Conservation (phyloP, 2,113 vertebrate genomes). For the Cynoglossus semilaevis region DNA sequence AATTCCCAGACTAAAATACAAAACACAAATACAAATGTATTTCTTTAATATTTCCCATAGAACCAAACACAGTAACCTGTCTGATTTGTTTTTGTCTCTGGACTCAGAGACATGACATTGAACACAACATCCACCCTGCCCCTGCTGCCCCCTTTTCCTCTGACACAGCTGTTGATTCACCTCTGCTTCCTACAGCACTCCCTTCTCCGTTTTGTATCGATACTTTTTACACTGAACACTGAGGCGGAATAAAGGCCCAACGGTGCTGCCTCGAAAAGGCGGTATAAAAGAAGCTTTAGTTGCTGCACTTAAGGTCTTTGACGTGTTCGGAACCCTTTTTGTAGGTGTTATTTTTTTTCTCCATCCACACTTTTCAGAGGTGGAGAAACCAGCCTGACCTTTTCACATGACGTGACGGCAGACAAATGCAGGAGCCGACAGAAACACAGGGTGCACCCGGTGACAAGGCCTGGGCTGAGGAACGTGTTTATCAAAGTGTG, state of each 20-base stretch:
- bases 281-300: not conserved
- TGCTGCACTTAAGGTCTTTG: conserved; percentile 39
- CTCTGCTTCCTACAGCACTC: no score
- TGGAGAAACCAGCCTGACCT: conserved; percentile 65
- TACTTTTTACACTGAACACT: not conserved
- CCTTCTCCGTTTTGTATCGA: no score
- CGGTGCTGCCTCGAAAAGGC: not conserved
- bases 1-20: no score
- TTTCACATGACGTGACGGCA: conserved; percentile 65
- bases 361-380: not conserved
- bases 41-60: not conserved
- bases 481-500: conserved; percentile 33
- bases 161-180: no score
- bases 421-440: conserved; percentile 57
- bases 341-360: conserved; percentile 18
- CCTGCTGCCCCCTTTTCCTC: no score
- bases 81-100: not conserved
- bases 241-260: not conserved
- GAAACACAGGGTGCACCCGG: conserved; percentile 42
- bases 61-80: not conserved
- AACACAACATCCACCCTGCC: no score
- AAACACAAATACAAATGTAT: no score
- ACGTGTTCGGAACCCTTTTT: conserved; percentile 42
- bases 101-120: no score
- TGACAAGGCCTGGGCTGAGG: conserved; percentile 43